Evolutionary conservation across 2,797 vertebrate species (phyloP), one percentile per base, ranked within the genome.

Genomic region (Platalea minor): DNA sequence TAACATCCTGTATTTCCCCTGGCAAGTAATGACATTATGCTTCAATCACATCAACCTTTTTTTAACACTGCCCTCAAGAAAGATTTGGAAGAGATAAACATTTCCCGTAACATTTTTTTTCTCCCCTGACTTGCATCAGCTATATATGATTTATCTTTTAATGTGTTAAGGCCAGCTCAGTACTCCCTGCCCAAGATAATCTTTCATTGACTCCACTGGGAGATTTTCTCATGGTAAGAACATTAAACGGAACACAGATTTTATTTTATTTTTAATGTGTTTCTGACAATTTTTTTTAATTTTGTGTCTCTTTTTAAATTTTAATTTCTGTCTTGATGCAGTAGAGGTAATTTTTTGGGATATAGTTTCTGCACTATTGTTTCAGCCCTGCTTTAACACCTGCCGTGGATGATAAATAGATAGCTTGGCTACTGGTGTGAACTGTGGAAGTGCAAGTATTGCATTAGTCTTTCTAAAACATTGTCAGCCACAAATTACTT

Each of bases 11-110:
- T 83, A 75, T 91, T 92, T 94, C 93, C 80, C 51, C 88, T 93
- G 95, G 91, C 93, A 91, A 95, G 88, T 85, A 87, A 93, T 83
- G 91, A 91, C 90, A 92, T 93, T 85, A 90, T 68, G 78, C 94
- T 93, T 96, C 95, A 96, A 85, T 95, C 96, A 74, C 77, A 96
- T 91, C 93, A 89, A 79, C 86, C 45, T 50, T 90, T 96, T 92
- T 95, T 94, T 89, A 95, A 95, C 91, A 56, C 77, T 95, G 91
- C 93, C 94, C 94, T 96, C 88, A 39, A 95, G 95, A 91, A 96
- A 96, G 96, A 96, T 97, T 94, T 87, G 77, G 88, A 46, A 31
- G 87, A 94, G 95, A 96, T 95, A 96, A 96, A 50, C 77, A 79
- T 87, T 96, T 95, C 88, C 79, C 7, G 0, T 86, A 91, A 84